Evolutionary conservation across 1,140 invertebrate genomes (phyloP), one percentile per base, ranked within the genome.

Genomic region (Gerris buenoi): DNA sequence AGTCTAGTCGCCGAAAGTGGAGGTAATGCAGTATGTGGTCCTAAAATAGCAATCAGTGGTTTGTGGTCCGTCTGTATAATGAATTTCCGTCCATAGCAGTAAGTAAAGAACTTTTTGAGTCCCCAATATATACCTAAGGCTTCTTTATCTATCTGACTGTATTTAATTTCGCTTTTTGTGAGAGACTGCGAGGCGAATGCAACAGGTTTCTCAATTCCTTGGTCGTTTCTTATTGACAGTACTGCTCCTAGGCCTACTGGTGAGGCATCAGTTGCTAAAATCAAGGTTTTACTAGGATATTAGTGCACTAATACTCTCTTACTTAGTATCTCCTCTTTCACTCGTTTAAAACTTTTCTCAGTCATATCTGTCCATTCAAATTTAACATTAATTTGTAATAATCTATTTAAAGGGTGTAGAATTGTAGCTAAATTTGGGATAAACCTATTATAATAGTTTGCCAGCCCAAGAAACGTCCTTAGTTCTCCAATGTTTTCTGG

Each of bases 81-180:
- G 73, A 84, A 84, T 23, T 73, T 63, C 22, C 75, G 68, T 27
- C 82, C 82, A 70, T 74, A 78, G 2, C 85, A 65, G 70, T 79
- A 85, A 33, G 79, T 70, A 29, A 81, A 75, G 72, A 84, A 84
- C 71, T 79, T 79, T 66, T 77, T 76, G 2, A 84, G 74, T 3
- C 76, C 78, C 71, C 75, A 84, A 1, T 82, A 67, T 14, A 84
- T 77, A 0, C 77, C 76, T 22, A 81, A 70, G 2, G 77, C 79
- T 74, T 86, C 81, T 70, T 78, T 81, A 46, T 85, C 79, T 27
- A 81, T 78, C 68, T 80, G 78, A 10, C 75, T 68, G 63, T 83
- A 81, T 65, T 78, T 81, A 70, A 73, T 69, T 70, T 83, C 77
- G 2, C 77, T 70, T 28, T 71, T 62, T 15, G 71, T 73, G 27